Conservation (phyloP, 2,888 invertebrate species). For the Platycnemis pennipes region DNA sequence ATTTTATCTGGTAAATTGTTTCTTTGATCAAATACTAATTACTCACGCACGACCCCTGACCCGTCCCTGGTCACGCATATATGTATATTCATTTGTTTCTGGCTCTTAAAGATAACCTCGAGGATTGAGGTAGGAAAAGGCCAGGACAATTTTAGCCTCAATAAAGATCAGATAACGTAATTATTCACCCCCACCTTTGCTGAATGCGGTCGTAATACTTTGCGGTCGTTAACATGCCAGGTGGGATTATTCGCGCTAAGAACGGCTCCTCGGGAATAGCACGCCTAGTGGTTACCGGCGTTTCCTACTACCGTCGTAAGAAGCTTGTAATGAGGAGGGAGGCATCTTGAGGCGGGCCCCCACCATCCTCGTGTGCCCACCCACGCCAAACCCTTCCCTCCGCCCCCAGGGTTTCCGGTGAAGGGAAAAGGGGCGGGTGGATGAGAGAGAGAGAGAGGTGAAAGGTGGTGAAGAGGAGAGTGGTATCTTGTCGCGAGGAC, state of each 20-base stretch:
- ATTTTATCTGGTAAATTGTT: too few relatives aligned
- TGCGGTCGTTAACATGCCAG: conserved; percentile 1
- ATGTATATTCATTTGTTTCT: not conserved
- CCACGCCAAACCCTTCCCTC: not conserved
- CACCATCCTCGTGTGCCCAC: not conserved
- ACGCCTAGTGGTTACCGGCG: not conserved
- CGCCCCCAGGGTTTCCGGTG: not conserved
- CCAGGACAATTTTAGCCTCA: not conserved
- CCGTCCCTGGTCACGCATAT: too few relatives aligned
- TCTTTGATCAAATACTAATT: too few relatives aligned
- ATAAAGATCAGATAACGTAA: conserved; percentile 8
- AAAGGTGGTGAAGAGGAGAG: not conserved
- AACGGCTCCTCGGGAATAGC: not conserved
- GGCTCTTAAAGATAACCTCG: not conserved
- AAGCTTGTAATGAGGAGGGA: conserved; percentile 11
- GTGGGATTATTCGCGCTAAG: not conserved
- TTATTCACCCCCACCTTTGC: not conserved
- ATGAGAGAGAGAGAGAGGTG: not conserved
- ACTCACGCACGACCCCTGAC: too few relatives aligned
- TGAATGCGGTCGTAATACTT: not conserved
- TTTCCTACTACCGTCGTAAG: conserved; percentile 13
- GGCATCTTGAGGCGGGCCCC: not conserved
- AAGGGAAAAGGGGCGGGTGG: not conserved
- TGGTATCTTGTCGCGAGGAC: not conserved
- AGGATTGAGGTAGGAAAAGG: not conserved